Percentiles rank a stretch among this genome's conserved stretches.
Conservation (phyloP, 2,888 invertebrate genomes). For the Dicroscelio sp. region DNA sequence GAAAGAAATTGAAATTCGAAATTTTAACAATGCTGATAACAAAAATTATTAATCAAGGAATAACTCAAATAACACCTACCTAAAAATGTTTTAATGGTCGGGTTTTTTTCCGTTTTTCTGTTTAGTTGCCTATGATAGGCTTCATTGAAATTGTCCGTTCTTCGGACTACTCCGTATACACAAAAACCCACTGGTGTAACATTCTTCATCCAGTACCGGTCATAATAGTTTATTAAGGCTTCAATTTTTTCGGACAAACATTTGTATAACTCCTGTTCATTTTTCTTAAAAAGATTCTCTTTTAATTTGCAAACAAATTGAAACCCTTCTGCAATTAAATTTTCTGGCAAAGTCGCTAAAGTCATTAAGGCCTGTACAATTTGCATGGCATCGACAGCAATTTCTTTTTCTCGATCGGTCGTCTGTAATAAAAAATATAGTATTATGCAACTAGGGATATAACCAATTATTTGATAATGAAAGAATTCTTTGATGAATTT, state of each 20-base stretch:
- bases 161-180: neutral
- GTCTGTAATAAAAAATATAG: too few relatives aligned
- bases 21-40: too few relatives aligned
- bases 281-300: neutral
- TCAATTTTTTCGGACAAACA: neutral
- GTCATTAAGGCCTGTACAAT: neutral
- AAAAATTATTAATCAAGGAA: too few relatives aligned
- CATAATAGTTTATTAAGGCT: neutral
- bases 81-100: slow-evolving; percentile 12
- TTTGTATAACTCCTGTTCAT: neutral
- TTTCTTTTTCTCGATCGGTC: neutral
- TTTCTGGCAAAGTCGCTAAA: neutral
- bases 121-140: slow-evolving; percentile 23
- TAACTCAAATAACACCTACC: too few relatives aligned
- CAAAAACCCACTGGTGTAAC: neutral
- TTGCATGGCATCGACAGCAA: neutral
- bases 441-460: too few relatives aligned
- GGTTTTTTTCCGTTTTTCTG: neutral
- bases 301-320: neutral
- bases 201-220: neutral
- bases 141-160: slow-evolving; percentile 27
- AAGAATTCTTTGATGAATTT: too few relatives aligned
- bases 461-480: too few relatives aligned
- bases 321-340: neutral
- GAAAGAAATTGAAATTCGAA: too few relatives aligned